phyloP scores from a whole-genome alignment of 2,113 vertebrate species.

The Callipepla squamata region DNA sequence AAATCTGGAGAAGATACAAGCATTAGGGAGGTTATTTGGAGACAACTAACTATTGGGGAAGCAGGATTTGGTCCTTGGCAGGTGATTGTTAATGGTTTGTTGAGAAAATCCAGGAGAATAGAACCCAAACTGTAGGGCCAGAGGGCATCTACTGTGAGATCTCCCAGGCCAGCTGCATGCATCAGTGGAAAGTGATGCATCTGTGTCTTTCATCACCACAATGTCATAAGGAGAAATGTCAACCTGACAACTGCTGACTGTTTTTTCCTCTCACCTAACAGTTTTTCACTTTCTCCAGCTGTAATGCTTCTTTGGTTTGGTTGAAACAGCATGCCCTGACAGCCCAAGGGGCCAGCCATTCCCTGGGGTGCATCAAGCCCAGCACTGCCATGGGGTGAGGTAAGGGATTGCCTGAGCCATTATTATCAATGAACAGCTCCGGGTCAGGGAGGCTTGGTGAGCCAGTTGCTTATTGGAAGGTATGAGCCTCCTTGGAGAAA shows the following conservation, averaged over 20 bases:
- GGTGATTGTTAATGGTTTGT: neutral
- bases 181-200: rapidly evolving
- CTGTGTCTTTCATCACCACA: neutral
- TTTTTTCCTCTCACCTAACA: neutral
- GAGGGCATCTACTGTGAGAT: neutral
- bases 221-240: neutral
- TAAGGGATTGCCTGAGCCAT: neutral
- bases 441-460: rapidly evolving
- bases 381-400: too few species aligned
- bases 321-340: neutral
- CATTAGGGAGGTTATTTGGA: neutral
- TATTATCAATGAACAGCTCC: neutral
- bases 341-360: neutral
- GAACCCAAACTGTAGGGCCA: neutral
- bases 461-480: neutral
- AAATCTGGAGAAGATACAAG: neutral
- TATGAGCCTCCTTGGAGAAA: neutral
- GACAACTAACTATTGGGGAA: neutral
- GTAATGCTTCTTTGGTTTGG: neutral
- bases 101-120: neutral
- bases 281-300: neutral
- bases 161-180: neutral
- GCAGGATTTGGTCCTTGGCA: neutral
- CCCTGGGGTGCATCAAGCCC: neutral
- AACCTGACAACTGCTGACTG: neutral